These are phyloP conservation scores for Tanytarsus gracilentus DNA, from an alignment of 2,888 invertebrate species.

Conservation along the genomic window DNA sequence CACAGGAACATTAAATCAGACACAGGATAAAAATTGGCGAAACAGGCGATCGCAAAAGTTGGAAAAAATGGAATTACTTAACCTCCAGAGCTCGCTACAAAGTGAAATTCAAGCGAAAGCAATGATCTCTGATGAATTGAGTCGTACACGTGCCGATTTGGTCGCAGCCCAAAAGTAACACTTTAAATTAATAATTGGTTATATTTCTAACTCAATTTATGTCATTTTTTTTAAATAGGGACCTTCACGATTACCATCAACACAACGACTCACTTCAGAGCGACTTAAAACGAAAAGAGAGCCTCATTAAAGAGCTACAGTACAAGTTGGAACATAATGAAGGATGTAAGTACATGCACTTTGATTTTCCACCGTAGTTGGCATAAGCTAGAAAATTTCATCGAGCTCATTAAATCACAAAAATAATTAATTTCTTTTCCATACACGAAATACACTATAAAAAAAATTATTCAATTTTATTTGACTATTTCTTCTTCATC, in stretches of 20 bases:
- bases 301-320: conserved; percentile 74
- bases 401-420: background rate
- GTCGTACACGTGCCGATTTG: conserved; percentile 72
- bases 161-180: conserved; percentile 73
- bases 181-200: background rate
- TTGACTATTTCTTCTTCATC: background rate
- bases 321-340: conserved; percentile 66
- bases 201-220: conserved; percentile 25
- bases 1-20: conserved; percentile 5
- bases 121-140: conserved; percentile 79
- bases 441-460: background rate
- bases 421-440: too few species aligned
- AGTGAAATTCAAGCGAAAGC: conserved; percentile 92
- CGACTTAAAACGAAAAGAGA: conserved; percentile 72
- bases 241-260: conserved; percentile 65
- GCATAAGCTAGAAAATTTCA: background rate
- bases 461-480: background rate
- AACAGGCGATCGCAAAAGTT: conserved; percentile 85
- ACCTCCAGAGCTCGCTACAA: conserved; percentile 79
- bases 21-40: conserved; percentile 52
- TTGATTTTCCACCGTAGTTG: background rate
- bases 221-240: conserved; percentile 46
- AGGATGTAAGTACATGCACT: conserved; percentile 63
- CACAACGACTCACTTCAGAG: conserved; percentile 61
- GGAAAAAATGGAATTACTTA: conserved; percentile 89